These are phyloP conservation scores for Bombus superbus DNA, from an alignment of 1,140 invertebrate species.

Conservation along the genomic window DNA sequence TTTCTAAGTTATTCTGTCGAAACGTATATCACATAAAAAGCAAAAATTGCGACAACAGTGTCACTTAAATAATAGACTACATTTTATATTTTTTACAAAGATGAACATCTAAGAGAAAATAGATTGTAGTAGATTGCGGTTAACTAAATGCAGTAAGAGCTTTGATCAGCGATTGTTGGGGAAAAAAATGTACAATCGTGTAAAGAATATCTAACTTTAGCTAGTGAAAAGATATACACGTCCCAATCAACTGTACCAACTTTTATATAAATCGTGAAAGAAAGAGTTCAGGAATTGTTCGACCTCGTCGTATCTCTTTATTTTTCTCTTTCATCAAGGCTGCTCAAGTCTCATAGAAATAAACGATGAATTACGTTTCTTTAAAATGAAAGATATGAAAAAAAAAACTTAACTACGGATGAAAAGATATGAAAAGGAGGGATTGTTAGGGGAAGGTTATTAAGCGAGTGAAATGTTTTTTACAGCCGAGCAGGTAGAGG, in stretches of 20 bases:
- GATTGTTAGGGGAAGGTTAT: neutral
- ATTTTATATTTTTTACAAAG: too few species aligned
- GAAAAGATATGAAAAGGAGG: neutral
- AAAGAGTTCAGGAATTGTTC: neutral
- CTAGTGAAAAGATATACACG: neutral
- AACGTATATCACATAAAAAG: too few species aligned
- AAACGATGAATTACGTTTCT: neutral
- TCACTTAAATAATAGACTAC: too few species aligned
- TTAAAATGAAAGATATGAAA: neutral
- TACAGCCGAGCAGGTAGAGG: slow-evolving; percentile 81
- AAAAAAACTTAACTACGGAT: neutral
- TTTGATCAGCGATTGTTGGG: neutral
- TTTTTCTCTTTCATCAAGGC: neutral
- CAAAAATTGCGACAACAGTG: too few species aligned
- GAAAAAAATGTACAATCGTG: neutral
- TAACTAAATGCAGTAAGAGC: neutral
- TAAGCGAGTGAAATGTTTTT: slow-evolving; percentile 31
- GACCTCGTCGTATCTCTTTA: neutral
- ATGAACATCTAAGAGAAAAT: neutral
- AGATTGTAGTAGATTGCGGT: neutral
- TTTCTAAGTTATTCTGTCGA: too few species aligned
- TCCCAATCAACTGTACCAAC: neutral
- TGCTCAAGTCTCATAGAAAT: neutral
- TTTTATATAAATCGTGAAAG: neutral
- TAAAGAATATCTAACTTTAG: neutral